Evolutionary conservation across 1,140 invertebrate species (phyloP).

Genomic region (Leucophenga varia): DNA sequence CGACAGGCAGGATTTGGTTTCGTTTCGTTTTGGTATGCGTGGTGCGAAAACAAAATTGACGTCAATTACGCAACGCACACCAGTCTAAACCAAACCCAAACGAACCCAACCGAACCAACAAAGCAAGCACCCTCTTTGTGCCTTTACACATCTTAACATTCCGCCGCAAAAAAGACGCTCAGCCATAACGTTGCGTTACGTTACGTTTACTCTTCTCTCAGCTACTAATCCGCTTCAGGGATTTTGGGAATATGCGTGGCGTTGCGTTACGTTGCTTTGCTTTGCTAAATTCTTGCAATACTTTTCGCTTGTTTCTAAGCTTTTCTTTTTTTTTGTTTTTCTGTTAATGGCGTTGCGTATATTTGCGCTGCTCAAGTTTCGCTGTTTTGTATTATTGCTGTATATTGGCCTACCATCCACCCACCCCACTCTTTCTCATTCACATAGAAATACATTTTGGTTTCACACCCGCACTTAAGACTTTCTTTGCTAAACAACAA

Average conservation of each 20-base stretch:
- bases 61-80: constrained; percentile 51
- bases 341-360: too few species aligned
- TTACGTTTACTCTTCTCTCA: constrained; percentile 12
- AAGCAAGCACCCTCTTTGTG: not conserved
- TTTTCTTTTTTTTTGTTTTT: not conserved
- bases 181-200: not conserved
- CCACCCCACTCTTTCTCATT: too few species aligned
- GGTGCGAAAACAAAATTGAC: constrained; percentile 56
- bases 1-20: constrained; percentile 2
- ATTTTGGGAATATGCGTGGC: constrained; percentile 54
- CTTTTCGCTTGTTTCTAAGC: constrained; percentile 1
- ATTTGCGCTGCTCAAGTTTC: too few species aligned
- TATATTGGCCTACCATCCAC: too few species aligned
- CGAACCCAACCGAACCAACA: not conserved
- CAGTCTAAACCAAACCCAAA: too few species aligned
- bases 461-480: too few species aligned
- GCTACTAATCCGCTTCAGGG: constrained; percentile 53
- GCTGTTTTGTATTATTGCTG: too few species aligned
- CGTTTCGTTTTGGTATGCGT: constrained; percentile 47
- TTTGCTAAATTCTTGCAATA: constrained; percentile 28
- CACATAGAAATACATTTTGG: too few species aligned
- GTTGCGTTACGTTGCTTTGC: constrained; percentile 18
- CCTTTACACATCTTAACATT: too few species aligned
- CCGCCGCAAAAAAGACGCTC: too few species aligned
- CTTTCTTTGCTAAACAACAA: not conserved